phyloP scores from a whole-genome alignment of 2,888 invertebrate genomes.

The Acanthococcus lagerstroemiae region DNA sequence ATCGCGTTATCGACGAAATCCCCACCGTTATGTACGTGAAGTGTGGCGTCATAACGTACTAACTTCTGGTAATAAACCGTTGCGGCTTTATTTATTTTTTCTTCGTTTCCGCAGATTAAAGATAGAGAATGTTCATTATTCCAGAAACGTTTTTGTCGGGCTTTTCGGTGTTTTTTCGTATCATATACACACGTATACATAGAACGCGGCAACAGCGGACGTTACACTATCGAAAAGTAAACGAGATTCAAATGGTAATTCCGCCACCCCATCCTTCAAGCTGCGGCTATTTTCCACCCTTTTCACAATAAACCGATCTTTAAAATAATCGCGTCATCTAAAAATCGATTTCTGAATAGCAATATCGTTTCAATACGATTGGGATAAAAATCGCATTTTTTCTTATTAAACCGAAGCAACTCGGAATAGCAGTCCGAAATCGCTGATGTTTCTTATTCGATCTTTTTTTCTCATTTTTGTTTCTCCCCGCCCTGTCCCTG shows the following conservation, averaged over 20 bases:
- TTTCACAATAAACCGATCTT: slow-evolving; percentile 8
- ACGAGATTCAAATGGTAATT: slow-evolving; percentile 23
- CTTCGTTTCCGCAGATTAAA: neutral
- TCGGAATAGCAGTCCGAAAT: neutral
- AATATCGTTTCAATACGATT: neutral
- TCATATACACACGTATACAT: neutral
- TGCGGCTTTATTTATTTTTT: too few relatives aligned
- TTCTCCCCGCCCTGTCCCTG: too few relatives aligned
- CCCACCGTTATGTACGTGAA: too few relatives aligned
- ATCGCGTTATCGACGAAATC: too few relatives aligned
- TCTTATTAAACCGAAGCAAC: neutral
- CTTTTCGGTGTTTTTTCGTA: neutral
- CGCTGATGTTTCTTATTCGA: too few relatives aligned
- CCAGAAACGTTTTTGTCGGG: neutral
- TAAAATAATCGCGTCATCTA: slow-evolving; percentile 21
- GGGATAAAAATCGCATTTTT: slow-evolving; percentile 4
- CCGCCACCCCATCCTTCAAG: neutral
- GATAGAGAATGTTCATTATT: neutral
- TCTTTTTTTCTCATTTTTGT: too few relatives aligned
- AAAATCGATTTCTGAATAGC: slow-evolving; percentile 20
- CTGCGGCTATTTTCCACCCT: neutral
- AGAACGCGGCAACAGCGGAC: neutral
- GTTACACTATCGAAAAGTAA: neutral
- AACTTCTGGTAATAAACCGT: too few relatives aligned
- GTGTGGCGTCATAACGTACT: too few relatives aligned